A percentile compares a stretch with the other conserved stretches of the same genome.
These are phyloP conservation scores for Aythya baeri DNA, from an alignment of 2,113 vertebrate species.

Conservation along the genomic window DNA sequence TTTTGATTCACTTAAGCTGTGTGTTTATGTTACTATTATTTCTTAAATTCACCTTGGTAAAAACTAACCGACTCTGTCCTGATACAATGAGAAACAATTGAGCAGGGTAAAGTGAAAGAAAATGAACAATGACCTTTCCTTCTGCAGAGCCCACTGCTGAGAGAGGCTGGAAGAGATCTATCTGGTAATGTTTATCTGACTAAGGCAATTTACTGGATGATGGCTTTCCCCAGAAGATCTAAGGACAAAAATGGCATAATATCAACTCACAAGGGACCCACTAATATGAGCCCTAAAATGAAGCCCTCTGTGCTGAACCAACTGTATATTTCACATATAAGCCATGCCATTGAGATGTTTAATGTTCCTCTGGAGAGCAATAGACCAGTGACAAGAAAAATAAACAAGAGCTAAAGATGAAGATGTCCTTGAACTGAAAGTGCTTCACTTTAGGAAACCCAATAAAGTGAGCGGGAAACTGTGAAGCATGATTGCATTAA, in stretches of 20 bases:
- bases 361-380: constrained; percentile 61
- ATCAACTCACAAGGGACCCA: constrained; percentile 48
- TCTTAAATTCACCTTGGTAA: constrained; percentile 51
- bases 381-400: constrained; percentile 73
- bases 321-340: constrained; percentile 58
- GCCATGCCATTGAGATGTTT: constrained; percentile 57
- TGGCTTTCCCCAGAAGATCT: constrained; percentile 64
- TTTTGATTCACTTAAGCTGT: constrained; percentile 39
- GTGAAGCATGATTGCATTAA: constrained; percentile 50
- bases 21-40: constrained; percentile 26
- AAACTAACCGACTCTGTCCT: constrained; percentile 6
- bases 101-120: constrained; percentile 33
- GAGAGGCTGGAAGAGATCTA: constrained; percentile 55
- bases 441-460: constrained; percentile 56
- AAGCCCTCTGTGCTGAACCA: constrained; percentile 56
- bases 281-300: constrained; percentile 63
- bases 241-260: constrained; percentile 68
- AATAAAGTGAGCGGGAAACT: constrained; percentile 43
- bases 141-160: constrained; percentile 44
- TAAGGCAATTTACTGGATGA: constrained; percentile 70
- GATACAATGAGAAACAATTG: constrained; percentile 28
- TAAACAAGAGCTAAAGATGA: constrained; percentile 71
- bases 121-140: constrained; percentile 56
- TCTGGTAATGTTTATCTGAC: constrained; percentile 65
- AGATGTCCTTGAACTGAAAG: constrained; percentile 69